Evolutionary conservation across 1,140 invertebrate species (phyloP).

Genomic region (Zaprionus taronus): DNA sequence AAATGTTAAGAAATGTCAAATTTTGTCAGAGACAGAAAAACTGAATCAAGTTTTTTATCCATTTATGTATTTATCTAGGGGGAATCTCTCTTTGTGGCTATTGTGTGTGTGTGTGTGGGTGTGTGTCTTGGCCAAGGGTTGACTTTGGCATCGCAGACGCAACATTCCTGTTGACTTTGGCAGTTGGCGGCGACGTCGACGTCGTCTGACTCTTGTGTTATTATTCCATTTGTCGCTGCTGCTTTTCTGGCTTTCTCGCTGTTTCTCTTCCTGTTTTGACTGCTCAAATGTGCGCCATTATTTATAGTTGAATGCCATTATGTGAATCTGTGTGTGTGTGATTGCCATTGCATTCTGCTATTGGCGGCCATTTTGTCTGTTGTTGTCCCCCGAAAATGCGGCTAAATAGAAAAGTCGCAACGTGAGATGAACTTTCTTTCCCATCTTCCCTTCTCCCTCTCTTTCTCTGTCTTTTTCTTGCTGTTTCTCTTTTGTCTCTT

Average conservation of each 20-base stretch:
- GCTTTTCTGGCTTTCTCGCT: slow-evolving; percentile 24
- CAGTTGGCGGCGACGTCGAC: background rate
- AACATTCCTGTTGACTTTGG: slow-evolving; percentile 14
- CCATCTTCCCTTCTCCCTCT: background rate
- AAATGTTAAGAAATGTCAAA: slow-evolving; percentile 26
- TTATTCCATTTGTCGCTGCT: slow-evolving; percentile 53
- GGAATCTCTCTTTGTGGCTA: slow-evolving; percentile 14
- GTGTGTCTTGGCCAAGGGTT: slow-evolving; percentile 33
- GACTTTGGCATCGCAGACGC: slow-evolving; percentile 3
- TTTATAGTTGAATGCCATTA: slow-evolving; percentile 45
- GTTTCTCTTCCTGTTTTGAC: slow-evolving; percentile 51
- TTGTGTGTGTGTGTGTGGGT: slow-evolving; percentile 3
- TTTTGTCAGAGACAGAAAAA: slow-evolving; percentile 28
- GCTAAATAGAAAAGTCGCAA: slow-evolving; percentile 27
- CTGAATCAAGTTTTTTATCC: slow-evolving; percentile 30
- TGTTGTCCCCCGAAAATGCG: background rate
- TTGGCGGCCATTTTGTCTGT: slow-evolving; percentile 41
- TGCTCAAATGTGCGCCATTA: slow-evolving; percentile 51
- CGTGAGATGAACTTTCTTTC: slow-evolving; percentile 2
- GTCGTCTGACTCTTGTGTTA: slow-evolving; percentile 27
- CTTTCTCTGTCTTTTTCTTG: background rate
- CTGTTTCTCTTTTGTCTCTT: background rate
- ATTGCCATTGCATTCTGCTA: slow-evolving; percentile 34
- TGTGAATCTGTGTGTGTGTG: slow-evolving; percentile 34
- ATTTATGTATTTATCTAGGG: slow-evolving; percentile 36